Conservation (phyloP, 2,888 invertebrate species). For the Cheilosia vernalis region DNA sequence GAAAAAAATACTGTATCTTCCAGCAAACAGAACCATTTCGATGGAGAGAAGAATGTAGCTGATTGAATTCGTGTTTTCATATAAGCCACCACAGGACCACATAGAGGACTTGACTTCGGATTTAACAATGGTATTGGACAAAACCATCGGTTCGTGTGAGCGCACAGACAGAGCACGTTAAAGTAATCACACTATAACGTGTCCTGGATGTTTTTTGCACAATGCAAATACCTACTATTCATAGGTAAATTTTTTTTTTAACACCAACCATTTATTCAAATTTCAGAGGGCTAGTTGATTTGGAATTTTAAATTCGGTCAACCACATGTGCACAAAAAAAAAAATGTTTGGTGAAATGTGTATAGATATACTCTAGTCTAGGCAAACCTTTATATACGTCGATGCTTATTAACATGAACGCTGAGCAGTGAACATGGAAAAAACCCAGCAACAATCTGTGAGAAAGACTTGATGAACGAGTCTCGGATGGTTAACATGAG, state of each 20-base stretch:
- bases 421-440: no score
- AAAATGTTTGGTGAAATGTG: no score
- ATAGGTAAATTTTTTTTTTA: neutral
- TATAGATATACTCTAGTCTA: no score
- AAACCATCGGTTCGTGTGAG: conserved; percentile 5
- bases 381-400: no score
- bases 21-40: conserved; percentile 17
- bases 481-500: no score
- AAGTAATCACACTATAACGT: conserved; percentile 32
- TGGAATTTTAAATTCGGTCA: conserved; percentile 16
- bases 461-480: no score
- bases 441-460: no score
- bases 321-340: neutral
- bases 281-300: conserved; percentile 13
- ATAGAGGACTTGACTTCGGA: conserved; percentile 19
- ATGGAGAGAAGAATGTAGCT: conserved; percentile 14
- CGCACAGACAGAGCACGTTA: neutral
- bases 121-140: conserved; percentile 29
- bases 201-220: conserved; percentile 21
- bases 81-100: neutral
- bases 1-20: neutral
- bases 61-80: conserved; percentile 33
- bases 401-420: no score
- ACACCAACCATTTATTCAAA: conserved; percentile 11
- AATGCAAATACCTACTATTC: conserved; percentile 9